These are phyloP conservation scores for Drosophila monieri DNA, from an alignment of 2,888 invertebrate species.

Conservation along the genomic window DNA sequence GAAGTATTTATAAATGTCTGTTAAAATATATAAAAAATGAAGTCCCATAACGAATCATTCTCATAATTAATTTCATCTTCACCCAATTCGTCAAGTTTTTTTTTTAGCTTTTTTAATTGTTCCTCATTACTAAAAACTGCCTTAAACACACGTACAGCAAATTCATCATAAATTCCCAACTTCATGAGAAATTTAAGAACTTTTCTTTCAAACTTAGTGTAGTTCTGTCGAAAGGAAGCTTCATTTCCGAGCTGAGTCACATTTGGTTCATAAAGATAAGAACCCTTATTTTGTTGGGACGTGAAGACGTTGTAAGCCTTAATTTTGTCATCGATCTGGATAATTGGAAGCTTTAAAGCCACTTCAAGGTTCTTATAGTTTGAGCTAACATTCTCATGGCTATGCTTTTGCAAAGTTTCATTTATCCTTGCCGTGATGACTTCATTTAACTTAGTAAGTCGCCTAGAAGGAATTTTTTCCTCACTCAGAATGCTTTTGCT, in stretches of 20 bases:
- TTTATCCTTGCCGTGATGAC: conserved; percentile 52
- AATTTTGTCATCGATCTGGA: conserved; percentile 52
- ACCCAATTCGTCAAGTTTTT: conserved; percentile 37
- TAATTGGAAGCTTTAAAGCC: conserved; percentile 41
- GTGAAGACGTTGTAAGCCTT: conserved; percentile 24
- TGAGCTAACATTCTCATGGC: conserved; percentile 1
- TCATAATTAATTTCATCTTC: conserved; percentile 1
- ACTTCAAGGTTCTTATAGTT: conserved; percentile 22
- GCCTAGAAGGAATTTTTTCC: not conserved
- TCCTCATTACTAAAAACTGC: conserved; percentile 51
- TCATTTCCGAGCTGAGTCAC: not conserved
- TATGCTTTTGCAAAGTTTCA: conserved; percentile 10
- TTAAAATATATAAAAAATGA: conserved; percentile 36
- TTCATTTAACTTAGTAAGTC: conserved; percentile 30
- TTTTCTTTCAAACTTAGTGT: conserved; percentile 22
- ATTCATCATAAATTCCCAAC: conserved; percentile 44
- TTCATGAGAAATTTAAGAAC: conserved; percentile 33
- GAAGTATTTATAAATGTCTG: not conserved
- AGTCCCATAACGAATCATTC: conserved; percentile 42
- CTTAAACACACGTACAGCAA: conserved; percentile 38
- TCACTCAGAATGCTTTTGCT: conserved; percentile 15
- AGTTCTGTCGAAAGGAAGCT: not conserved
- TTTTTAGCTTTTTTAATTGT: conserved; percentile 41
- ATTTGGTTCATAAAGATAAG: not conserved
- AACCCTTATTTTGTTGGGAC: not conserved